A percentile compares a stretch with the other conserved stretches of the same genome.
Conservation (phyloP, 2,113 vertebrate genomes). For the Elanus axillaris region DNA sequence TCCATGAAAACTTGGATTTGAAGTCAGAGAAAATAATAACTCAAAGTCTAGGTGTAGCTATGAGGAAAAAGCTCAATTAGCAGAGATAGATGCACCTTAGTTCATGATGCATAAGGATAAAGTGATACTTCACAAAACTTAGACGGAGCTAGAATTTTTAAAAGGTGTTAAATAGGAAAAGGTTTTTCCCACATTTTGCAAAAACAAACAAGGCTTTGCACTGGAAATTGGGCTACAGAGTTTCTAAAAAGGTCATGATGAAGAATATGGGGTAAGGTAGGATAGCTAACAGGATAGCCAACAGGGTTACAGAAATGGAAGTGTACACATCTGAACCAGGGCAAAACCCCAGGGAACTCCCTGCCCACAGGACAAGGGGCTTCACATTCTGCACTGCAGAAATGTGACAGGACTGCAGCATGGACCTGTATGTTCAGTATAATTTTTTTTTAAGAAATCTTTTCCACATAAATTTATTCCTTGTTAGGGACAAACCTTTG, state of each 20-base stretch:
- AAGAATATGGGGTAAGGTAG: background rate
- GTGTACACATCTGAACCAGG: background rate
- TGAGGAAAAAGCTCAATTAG: background rate
- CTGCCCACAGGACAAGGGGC: background rate
- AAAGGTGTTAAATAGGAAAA: background rate
- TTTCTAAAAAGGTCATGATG: background rate
- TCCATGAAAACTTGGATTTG: background rate
- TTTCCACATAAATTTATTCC: background rate
- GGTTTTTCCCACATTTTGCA: background rate
- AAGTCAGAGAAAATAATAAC: background rate
- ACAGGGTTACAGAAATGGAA: background rate
- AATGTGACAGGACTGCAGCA: background rate
- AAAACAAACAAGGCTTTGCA: background rate
- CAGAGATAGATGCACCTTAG: background rate
- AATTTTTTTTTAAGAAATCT: background rate
- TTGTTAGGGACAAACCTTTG: background rate
- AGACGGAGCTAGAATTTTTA: background rate
- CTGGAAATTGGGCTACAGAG: background rate
- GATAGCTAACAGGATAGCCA: background rate
- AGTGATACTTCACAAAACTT: background rate
- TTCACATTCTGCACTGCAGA: background rate
- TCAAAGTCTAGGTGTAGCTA: background rate
- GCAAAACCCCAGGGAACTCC: background rate
- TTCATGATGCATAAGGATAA: background rate
- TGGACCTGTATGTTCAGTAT: background rate